Conservation (phyloP, 1,140 invertebrate species). For the Drosophila yakuba region DNA sequence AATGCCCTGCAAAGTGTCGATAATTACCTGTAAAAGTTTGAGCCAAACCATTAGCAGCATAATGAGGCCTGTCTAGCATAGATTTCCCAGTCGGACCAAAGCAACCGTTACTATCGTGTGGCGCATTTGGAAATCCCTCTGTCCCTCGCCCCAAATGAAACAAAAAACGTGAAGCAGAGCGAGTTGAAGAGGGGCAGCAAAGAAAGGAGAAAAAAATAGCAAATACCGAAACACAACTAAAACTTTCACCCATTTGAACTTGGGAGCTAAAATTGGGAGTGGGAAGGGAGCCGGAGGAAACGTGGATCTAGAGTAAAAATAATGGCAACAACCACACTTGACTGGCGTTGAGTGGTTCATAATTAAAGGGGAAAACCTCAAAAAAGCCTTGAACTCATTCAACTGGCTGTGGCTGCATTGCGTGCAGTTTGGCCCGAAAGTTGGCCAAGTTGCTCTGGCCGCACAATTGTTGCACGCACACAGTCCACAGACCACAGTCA, state of each 20-base stretch:
- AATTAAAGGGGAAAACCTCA: constrained; percentile 61
- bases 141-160: constrained; percentile 30
- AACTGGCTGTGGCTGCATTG: constrained; percentile 62
- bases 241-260: constrained; percentile 63
- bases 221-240: constrained; percentile 41
- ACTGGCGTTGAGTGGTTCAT: constrained; percentile 68
- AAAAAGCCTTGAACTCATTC: constrained; percentile 72
- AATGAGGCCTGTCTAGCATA: constrained; percentile 72
- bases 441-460: constrained; percentile 66
- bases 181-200: background rate
- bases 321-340: constrained; percentile 68
- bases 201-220: background rate
- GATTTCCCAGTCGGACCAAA: constrained; percentile 48
- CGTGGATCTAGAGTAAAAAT: constrained; percentile 28
- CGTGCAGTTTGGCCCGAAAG: constrained; percentile 58
- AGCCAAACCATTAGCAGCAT: constrained; percentile 78
- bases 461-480: constrained; percentile 78
- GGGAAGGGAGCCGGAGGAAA: constrained; percentile 40
- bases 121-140: constrained; percentile 32
- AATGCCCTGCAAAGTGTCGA: constrained; percentile 66
- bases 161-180: constrained; percentile 14
- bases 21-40: constrained; percentile 79
- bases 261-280: constrained; percentile 25
- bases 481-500: constrained; percentile 38
- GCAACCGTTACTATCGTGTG: constrained; percentile 21